Percentiles rank a stretch among this genome's conserved stretches.
Conservation (phyloP, 2,113 vertebrate genomes). For the Lamprotornis superbus region DNA sequence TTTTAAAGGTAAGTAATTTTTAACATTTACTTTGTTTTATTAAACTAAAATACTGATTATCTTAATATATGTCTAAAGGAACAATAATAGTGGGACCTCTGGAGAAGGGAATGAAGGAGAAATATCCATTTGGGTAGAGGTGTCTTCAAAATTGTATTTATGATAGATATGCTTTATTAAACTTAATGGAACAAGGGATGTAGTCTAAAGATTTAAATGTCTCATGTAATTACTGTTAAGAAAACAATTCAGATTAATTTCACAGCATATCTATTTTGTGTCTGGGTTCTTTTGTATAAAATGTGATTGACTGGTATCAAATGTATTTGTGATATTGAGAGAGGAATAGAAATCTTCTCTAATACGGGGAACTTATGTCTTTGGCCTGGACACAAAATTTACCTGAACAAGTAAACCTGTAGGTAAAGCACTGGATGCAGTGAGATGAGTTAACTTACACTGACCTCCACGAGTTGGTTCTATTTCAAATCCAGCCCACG, state of each 20-base stretch:
- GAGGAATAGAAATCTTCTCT: background rate
- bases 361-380: background rate
- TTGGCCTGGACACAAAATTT: background rate
- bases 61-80: background rate
- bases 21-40: background rate
- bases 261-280: background rate
- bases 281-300: background rate
- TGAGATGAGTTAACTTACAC: background rate
- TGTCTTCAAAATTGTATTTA: constrained; percentile 15
- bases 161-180: background rate
- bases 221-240: background rate
- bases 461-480: background rate
- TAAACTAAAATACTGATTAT: background rate
- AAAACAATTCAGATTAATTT: constrained; percentile 37
- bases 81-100: background rate
- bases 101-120: background rate
- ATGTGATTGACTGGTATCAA: background rate
- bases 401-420: background rate
- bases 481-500: accelerated
- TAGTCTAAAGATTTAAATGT: constrained; percentile 27
- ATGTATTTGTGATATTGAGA: background rate
- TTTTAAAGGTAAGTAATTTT: constrained; percentile 87
- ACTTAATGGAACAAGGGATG: constrained; percentile 17
- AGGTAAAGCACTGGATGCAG: background rate
- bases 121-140: background rate